Base-by-base conservation (phyloP, 2,888 invertebrate species). In the Tanytarsus gracilentus region DNA sequence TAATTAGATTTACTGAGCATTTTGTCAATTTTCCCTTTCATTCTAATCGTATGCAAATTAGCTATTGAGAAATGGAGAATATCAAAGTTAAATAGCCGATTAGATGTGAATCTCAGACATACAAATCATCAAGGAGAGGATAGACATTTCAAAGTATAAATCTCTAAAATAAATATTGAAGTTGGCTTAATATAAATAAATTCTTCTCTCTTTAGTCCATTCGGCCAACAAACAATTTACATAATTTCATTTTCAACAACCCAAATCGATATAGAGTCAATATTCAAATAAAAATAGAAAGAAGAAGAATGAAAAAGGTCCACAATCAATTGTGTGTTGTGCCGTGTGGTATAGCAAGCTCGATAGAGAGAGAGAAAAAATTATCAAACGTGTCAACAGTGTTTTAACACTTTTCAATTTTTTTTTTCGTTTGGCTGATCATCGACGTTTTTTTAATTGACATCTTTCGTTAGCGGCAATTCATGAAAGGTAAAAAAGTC, bases 341-440 rank as follows among this genome's bases (percentile, higher is more conserved):
- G 36, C 2, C n/a, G 16, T 36, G 36, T 36, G 3, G 21, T 16
- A 40, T 40, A 21, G 21, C 9, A 16, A 40, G 14, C 14, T 18
- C 16, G 16, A 14, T 16, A 40, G 21, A 21, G 16, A 40, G 40
- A 21, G 23, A 23, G 44, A 18, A 44, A 44, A 44, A 44, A 44
- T 44, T 44, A 44, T 56, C 25, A 40, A 23, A 56, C 8, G 55
- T 56, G 55, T 56, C 55, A 56, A 56, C 49, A 11, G 55, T 40
- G 39, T 56, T 56, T 56, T 40, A 56, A 56, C 55, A 56, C 55
- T 56, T 56, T 56, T 56, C 55, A 56, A 40, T 56, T 56, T 55
- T 33, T 55, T 53, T 55, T 40, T 21, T 26, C 14, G 26, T 56
- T 26, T 26, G 11, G 36, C 14, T 56, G 55, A 11, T 56, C 55